Evolutionary conservation across 2,113 vertebrate genomes (phyloP), one percentile per base, ranked within the genome.

Genomic region (Spilogale gracilis): DNA sequence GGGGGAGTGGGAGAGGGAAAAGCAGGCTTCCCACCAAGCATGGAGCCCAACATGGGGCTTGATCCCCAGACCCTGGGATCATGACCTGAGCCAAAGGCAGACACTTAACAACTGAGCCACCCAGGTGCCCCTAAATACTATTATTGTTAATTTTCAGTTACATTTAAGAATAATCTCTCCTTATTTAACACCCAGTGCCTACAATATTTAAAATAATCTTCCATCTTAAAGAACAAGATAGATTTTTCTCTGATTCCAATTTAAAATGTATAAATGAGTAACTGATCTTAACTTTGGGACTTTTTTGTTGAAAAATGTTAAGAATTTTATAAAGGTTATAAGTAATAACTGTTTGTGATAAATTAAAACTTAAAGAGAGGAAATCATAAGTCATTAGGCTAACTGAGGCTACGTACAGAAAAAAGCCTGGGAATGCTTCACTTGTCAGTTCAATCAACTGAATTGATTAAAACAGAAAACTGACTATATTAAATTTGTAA

Each of bases 321-420:
- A 89, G 32, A 94, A 89, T n/a, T 89, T 90, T 83, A 84, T 76
- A 60, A 90, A 90, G 52, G n/a, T 17, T 76, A 17, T 83, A 95
- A 89, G 89, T 30, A 89, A 82, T 32, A 61, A 61, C 30, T 63
- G 12, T 82, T 82, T 89, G 69, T 61, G 63, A 73, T 82, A 52
- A 73, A 73, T 71, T 94, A 74, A 93, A 85, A 85, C 91, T 61
- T 63, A 93, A 94, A 73, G 43, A 89, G 54, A 89, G 43, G 58
- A 89, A 82, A 65, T n/a, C 56, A 0, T 30, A 63, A 83, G 13
- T 65, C 63, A 89, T 43, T 56, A 89, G 54, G 56, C 32, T 83
- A 67, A 76, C 27, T 90, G 71, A 73, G 50, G 79, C 30, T 27
- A n/a, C 21, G 17, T 58, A 61, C 23, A 2, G 45, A 74, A 74